phyloP scores from a whole-genome alignment of 2,888 invertebrate genomes.

The Acanthosepion lycidas region DNA sequence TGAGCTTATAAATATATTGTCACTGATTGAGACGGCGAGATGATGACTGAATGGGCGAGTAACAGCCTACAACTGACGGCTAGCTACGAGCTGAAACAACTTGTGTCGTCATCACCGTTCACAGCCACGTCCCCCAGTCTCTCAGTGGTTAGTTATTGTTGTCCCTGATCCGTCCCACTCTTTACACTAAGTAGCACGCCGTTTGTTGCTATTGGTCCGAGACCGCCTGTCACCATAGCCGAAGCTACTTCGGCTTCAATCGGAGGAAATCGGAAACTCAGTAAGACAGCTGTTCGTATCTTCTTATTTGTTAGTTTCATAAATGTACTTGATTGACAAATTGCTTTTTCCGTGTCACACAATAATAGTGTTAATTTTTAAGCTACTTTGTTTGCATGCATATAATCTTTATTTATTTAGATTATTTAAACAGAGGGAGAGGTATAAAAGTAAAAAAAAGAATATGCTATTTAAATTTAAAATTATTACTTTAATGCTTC shows the following conservation, averaged over 20 bases:
- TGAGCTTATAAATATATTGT: not conserved
- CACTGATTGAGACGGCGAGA: conserved; percentile 12
- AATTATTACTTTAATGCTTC: no score
- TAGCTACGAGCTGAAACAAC: conserved; percentile 20
- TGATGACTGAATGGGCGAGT: conserved; percentile 33
- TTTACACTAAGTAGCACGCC: conserved; percentile 33
- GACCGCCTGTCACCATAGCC: conserved; percentile 33
- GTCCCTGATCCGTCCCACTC: conserved; percentile 13
- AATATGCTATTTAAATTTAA: no score
- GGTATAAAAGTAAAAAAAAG: no score
- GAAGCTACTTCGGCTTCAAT: conserved; percentile 33
- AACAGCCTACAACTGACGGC: not conserved
- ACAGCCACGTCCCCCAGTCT: not conserved
- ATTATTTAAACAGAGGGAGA: not conserved
- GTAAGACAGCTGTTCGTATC: conserved; percentile 33
- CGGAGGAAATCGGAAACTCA: not conserved
- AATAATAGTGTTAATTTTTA: not conserved
- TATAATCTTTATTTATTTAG: not conserved
- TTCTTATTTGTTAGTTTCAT: not conserved
- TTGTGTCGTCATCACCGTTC: not conserved
- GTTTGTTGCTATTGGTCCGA: conserved; percentile 33
- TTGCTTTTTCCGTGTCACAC: not conserved
- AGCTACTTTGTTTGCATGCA: no score
- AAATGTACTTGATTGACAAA: not conserved
- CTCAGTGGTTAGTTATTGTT: not conserved